Evolutionary conservation across 2,797 vertebrate species (phyloP), one percentile per base, ranked within the genome.

Genomic region (Dicrostonyx torquatus): DNA sequence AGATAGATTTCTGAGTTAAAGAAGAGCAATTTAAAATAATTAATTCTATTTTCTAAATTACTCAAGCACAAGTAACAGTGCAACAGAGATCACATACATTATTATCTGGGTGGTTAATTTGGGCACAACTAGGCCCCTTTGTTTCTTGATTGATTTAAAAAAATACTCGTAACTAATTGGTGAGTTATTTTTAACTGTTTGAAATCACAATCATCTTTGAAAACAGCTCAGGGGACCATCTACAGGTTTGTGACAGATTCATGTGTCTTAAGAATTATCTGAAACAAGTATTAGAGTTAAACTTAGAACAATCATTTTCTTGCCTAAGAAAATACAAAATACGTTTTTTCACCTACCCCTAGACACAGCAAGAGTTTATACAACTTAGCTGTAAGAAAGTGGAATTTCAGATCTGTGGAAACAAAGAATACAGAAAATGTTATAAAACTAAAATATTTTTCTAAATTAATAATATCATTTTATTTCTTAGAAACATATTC

Each of bases 111-210:
- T 75, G 31, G 17, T 50, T 86, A 66, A 89, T 83, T 73, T 76
- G 26, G 29, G 31, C 3, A 70, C 29, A 87, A 64, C 11, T 80
- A 22, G 37, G 26, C 2, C 13, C 6, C 4, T 94, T 87, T 48
- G 26, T 83, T 96, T 76, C 58, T 79, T 94, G 17, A 83, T 78
- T 72, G 92, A 83, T 92, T 95, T 94, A 80, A 66, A 88, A 93
- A 93, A 58, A 68, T 60, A 53, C 62, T 93, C 66, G 20, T 34
- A 90, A 40, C 78, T 31, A 26, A 55, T 82, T 86, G 34, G 18
- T 60, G n/a, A 92, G 66, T 70, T n/a, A 64, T 80, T 50, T 80
- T 86, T 82, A 89, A 50, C 2, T 3, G 58, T 62, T 86, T 86
- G 45, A 91, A 89, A 31, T 43, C 73, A 20, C n/a, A 83, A 89